Base-by-base conservation (phyloP, 2,888 invertebrate genomes). In the Ectemnius continuus region DNA sequence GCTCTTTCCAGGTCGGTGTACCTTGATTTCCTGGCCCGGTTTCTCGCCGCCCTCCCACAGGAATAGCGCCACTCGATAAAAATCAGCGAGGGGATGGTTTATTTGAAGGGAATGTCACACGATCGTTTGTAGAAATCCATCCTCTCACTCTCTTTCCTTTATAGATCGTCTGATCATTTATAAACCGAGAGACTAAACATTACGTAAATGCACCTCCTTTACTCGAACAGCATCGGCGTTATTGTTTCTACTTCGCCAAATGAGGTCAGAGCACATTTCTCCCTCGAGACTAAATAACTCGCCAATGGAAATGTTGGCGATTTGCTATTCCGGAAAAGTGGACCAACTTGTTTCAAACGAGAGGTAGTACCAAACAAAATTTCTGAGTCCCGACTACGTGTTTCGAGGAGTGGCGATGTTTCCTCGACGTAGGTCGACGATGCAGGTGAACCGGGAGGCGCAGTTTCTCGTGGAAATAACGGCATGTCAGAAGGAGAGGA, bases 11-110 rank as follows among this genome's bases (percentile, higher is more conserved):
- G 68, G 20, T 78, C 78, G 62, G 70, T 73, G 71, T 63, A 71
- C 78, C 67, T 69, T 61, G 59, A 74, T 78, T 74, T 62, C 61
- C 60, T 65, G 59, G 52, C 74, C 68, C 47, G 64, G 65, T 78
- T 68, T 67, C 78, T 52, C 36, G 45, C 23, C 45, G 23, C 5
- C 61, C 36, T 63, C 78, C 66, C 68, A 13, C 14, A 64, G 60
- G 68, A 52, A 8, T 4, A 13, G 20, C 26, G 13, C 6, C 14
- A 63, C 67, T 78, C 78, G 71, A 74, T 78, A 71, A 70, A 74
- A 78, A 78, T 78, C 71, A 64, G 70, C 36, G 36, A 65, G 70
- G 26, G 66, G 58, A 6, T 45, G 63, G 67, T 61, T 64, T 61
- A 73, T 77, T 77, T 26, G 58, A 36, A 69, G 68, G 78, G 73